Evolutionary conservation across 2,888 invertebrate genomes (phyloP).

Genomic region (Cheilosia pagana): DNA sequence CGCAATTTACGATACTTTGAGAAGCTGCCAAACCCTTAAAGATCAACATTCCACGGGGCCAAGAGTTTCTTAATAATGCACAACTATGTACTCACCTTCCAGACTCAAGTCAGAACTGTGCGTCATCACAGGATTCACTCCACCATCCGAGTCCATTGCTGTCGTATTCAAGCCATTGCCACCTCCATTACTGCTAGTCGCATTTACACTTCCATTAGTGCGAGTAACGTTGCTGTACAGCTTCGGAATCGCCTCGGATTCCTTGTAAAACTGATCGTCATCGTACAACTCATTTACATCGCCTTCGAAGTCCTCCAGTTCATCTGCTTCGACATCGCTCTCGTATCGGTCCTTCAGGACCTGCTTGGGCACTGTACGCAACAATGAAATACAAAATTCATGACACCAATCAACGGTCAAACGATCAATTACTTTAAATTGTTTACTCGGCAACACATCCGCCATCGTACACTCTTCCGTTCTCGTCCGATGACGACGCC

Average conservation of each 20-base stretch:
- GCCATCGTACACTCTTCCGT: conserved; percentile 7
- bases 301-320: conserved; percentile 85
- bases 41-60: neutral
- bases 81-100: conserved; percentile 80
- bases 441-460: conserved; percentile 60
- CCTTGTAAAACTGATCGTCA: conserved; percentile 85
- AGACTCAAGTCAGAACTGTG: conserved; percentile 81
- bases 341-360: conserved; percentile 93
- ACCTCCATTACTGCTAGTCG: conserved; percentile 72
- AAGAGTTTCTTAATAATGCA: neutral
- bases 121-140: conserved; percentile 82
- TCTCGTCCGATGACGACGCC: neutral
- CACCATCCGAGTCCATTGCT: conserved; percentile 77
- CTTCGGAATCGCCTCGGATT: conserved; percentile 85
- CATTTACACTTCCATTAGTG: conserved; percentile 75
- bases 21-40: neutral
- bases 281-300: conserved; percentile 85
- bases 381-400: conserved; percentile 69
- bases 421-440: conserved; percentile 69
- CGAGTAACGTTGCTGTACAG: conserved; percentile 82
- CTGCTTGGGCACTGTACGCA: conserved; percentile 89
- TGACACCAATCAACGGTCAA: conserved; percentile 67
- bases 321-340: conserved; percentile 91
- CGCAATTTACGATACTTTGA: conserved; percentile 8
- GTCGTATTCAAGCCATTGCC: conserved; percentile 77